A percentile compares a stretch with the other conserved stretches of the same genome.
Conservation (phyloP, 2,113 vertebrate genomes). For the Zosterops borbonicus region DNA sequence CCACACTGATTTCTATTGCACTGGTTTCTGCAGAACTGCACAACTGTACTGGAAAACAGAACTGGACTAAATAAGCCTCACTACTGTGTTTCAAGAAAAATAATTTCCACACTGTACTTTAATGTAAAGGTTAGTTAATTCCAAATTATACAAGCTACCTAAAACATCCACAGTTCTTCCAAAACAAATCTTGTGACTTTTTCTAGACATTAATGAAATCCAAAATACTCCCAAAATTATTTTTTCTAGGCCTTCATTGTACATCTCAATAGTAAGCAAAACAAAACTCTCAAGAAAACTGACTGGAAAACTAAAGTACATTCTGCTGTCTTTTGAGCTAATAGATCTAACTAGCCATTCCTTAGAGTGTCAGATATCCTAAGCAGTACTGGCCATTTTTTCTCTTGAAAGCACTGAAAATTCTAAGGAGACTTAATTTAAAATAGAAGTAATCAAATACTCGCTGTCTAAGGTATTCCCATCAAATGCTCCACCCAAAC, state of each 20-base stretch:
- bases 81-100: neutral
- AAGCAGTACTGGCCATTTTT: neutral
- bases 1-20: neutral
- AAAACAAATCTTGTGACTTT: neutral
- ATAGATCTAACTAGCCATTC: neutral
- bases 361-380: neutral
- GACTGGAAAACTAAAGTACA: neutral
- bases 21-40: neutral
- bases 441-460: neutral
- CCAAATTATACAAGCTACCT: neutral
- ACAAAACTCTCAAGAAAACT: neutral
- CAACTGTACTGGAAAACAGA: neutral
- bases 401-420: neutral
- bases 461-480: accelerated
- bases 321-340: neutral
- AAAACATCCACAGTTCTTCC: neutral
- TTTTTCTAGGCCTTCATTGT: neutral
- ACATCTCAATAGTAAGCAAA: neutral
- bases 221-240: neutral
- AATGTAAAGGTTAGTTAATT: neutral
- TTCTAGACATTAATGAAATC: neutral
- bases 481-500: neutral
- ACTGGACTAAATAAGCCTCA: neutral
- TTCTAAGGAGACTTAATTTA: neutral
- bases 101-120: neutral